Percentiles rank a stretch among this genome's conserved stretches.
These are phyloP conservation scores for Mormyrus proboscirostris DNA, from an alignment of 2,797 vertebrate genomes.

Conservation along the genomic window DNA sequence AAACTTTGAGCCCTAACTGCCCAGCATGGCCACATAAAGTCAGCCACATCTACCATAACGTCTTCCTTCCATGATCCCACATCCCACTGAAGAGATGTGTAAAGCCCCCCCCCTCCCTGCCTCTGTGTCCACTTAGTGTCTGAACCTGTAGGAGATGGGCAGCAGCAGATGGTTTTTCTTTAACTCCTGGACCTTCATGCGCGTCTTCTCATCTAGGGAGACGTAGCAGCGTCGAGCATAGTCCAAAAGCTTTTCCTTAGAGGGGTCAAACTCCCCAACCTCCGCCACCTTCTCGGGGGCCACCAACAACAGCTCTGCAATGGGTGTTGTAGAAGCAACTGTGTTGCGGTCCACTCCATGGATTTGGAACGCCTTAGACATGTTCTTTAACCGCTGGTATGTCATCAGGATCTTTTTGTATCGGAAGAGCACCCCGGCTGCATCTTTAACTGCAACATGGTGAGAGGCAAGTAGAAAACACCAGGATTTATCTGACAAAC, in stretches of 20 bases:
- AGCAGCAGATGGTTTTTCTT: conserved; percentile 86
- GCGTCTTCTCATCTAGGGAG: conserved; percentile 78
- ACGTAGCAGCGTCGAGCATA: conserved; percentile 85
- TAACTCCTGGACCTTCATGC: conserved; percentile 78
- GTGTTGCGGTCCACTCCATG: conserved; percentile 87
- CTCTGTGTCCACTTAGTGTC: conserved; percentile 55
- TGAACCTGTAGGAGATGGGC: conserved; percentile 86
- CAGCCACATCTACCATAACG: not conserved
- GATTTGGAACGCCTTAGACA: conserved; percentile 86
- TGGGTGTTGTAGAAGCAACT: conserved; percentile 82
- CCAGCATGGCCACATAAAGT: not conserved
- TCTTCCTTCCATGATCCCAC: not conserved
- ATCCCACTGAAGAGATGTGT: not conserved
- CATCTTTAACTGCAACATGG: conserved; percentile 71
- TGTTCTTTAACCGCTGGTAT: conserved; percentile 84
- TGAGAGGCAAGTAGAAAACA: not conserved
- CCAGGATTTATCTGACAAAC: not conserved
- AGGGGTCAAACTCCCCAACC: conserved; percentile 82
- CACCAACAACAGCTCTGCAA: conserved; percentile 83
- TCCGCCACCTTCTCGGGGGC: conserved; percentile 82
- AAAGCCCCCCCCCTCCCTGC: conserved; percentile 26
- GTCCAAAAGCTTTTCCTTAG: conserved; percentile 83
- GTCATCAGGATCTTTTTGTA: conserved; percentile 89
- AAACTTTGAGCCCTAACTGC: not conserved
- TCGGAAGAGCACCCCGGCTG: conserved; percentile 82